Base-by-base conservation (phyloP, 2,797 vertebrate genomes). In the Mionectes olivaceus region DNA sequence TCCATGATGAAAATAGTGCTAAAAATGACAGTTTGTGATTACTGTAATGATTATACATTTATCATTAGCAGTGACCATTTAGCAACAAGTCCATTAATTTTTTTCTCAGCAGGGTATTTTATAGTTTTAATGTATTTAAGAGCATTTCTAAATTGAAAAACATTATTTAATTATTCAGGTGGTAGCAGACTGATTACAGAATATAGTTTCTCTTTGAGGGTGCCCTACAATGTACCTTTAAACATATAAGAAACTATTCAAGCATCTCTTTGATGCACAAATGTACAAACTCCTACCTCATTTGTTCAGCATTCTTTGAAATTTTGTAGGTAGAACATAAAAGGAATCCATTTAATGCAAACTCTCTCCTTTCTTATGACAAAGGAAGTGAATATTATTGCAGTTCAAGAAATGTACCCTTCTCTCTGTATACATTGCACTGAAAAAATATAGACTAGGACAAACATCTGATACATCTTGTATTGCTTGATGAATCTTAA, bases 241-340 rank as follows among this genome's bases (percentile, higher is more conserved):
- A 37, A 90, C 32, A 39, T 37, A 83, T 82, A 91, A 94, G 74
- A 87, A 87, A 85, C 63, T 80, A 55, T 89, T 93, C 83, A 94
- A 91, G 89, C 59, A 89, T 24, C 80, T 76, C 93, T 93, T 94
- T 88, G 79, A 95, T 94, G 93, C 73, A 84, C 79, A 94, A 82
- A 94, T 91, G 82, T 81, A 90, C 84, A 93, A 95, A 93, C 74
- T 94, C 60, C 91, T 86, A 95, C 80, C 89, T 91, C 82, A 85
- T 93, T 94, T 93, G 92, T 86, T 92, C n/a, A 4, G 69, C n/a
- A 75, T 57, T 95, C 93, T 96, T 95, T 93, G 92, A 96, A 96
- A 88, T 77, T 86, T 92, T 94, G 86, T 90, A 93, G 76, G 82
- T 87, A 91, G 94, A 90, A 94, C 89, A 94, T 94, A 93, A 96